A percentile compares a stretch with the other conserved stretches of the same genome.
Conservation (phyloP, 2,113 vertebrate genomes). For the Saiga tatarica region DNA sequence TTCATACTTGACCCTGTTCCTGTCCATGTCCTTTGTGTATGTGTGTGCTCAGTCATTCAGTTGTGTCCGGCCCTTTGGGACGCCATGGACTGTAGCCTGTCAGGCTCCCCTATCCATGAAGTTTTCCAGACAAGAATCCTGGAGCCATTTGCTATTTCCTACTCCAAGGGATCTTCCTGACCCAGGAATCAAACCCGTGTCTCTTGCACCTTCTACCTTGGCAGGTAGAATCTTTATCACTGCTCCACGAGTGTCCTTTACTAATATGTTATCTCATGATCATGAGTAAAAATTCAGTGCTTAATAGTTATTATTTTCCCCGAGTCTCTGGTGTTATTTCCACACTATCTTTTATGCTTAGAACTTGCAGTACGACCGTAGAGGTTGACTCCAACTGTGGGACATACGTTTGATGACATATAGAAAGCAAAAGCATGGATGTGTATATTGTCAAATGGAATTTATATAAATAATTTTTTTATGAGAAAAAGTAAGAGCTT, state of each 20-base stretch:
- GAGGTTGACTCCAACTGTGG: not conserved
- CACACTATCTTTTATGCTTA: not conserved
- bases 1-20: not conserved
- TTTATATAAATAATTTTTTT: not conserved
- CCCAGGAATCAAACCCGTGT: not conserved
- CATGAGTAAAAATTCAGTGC: not conserved
- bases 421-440: not conserved
- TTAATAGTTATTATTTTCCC: not conserved
- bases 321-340: not conserved
- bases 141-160: not conserved
- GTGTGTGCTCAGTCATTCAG: not conserved
- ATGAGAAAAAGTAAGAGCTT: not conserved
- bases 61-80: not conserved
- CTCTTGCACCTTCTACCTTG: not conserved
- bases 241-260: not conserved
- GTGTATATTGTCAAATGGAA: not conserved
- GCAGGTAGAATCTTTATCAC: not conserved
- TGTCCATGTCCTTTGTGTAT: not conserved
- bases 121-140: not conserved
- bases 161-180: not conserved
- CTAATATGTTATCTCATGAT: not conserved
- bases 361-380: not conserved
- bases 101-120: not conserved
- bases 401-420: not conserved
- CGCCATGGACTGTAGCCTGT: not conserved